Evolutionary conservation across 1,140 invertebrate genomes (phyloP).

Genomic region (Musca vetustissima): DNA sequence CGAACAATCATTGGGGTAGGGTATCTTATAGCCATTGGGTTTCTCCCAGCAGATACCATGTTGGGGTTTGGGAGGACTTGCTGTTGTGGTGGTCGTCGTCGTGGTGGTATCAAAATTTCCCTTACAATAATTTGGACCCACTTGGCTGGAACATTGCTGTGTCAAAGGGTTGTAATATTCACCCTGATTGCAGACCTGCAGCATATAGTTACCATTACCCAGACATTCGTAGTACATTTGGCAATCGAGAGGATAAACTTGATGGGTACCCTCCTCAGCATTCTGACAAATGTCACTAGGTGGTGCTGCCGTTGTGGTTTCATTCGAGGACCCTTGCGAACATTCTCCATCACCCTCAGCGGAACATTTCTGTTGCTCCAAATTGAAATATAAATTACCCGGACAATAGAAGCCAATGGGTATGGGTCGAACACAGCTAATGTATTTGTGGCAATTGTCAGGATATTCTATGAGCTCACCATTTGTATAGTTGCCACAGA

Average conservation of each 20-base stretch:
- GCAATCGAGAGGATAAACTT: slow-evolving; percentile 43
- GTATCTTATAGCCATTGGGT: slow-evolving; percentile 31
- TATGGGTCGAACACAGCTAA: slow-evolving; percentile 42
- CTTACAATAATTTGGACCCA: slow-evolving; percentile 40
- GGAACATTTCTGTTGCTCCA: slow-evolving; percentile 3
- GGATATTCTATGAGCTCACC: slow-evolving; percentile 44
- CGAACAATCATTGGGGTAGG: slow-evolving; percentile 46
- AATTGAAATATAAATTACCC: slow-evolving; percentile 37
- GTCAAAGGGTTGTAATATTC: slow-evolving; percentile 44
- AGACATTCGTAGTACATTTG: slow-evolving; percentile 44
- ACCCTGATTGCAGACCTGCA: slow-evolving; percentile 40
- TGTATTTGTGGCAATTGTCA: slow-evolving; percentile 44
- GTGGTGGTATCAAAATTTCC: slow-evolving; percentile 31
- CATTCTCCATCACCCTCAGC: not conserved
- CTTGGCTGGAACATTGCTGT: slow-evolving; percentile 36
- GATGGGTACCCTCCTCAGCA: slow-evolving; percentile 37
- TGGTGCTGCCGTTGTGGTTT: slow-evolving; percentile 30
- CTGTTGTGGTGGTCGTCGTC: slow-evolving; percentile 9
- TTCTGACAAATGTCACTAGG: slow-evolving; percentile 40
- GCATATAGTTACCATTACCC: slow-evolving; percentile 44
- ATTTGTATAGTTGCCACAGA: slow-evolving; percentile 34
- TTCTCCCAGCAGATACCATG: slow-evolving; percentile 39
- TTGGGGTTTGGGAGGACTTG: slow-evolving; percentile 37
- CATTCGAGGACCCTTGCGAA: slow-evolving; percentile 10
- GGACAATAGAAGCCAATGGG: slow-evolving; percentile 44